phyloP scores from a whole-genome alignment of 30 jellyfish, hydroid and myxozoan genomes.

The Nemopilema nomurai region DNA sequence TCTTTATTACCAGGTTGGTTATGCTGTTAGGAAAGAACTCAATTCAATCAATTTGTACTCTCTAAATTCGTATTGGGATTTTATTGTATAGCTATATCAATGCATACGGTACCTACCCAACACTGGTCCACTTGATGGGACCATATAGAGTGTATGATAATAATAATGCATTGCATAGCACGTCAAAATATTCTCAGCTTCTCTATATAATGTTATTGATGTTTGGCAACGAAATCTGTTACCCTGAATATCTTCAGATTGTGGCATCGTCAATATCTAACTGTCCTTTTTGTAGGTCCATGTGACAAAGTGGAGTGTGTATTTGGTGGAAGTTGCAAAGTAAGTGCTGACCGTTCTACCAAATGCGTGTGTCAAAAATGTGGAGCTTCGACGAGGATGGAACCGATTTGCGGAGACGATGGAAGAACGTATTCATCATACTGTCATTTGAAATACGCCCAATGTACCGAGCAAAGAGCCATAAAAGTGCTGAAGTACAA shows the following conservation, averaged over 20 bases:
- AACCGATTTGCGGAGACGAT: constrained; percentile 33
- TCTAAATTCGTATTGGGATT: no score
- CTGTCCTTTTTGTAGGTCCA: constrained; percentile 10
- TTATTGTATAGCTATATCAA: no score
- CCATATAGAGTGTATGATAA: no score
- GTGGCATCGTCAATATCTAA: not conserved
- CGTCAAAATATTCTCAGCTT: no score
- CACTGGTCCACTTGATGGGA: no score
- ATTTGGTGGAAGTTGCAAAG: constrained; percentile 6
- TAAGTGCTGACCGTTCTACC: constrained; percentile 1
- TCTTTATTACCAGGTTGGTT: constrained; percentile 21
- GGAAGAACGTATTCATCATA: constrained; percentile 26
- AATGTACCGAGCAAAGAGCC: not conserved
- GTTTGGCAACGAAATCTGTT: no score
- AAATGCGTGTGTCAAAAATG: constrained; percentile 19
- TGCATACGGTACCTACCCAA: no score
- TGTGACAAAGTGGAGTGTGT: constrained; percentile 3
- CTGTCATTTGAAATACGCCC: constrained; percentile 18
- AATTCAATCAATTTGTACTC: no score
- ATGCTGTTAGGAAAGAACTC: no score
- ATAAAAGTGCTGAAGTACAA: not conserved
- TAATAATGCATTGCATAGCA: no score
- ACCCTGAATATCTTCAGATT: no score
- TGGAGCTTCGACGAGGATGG: not conserved
- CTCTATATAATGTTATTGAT: no score